Evolutionary conservation across 2,797 vertebrate genomes (phyloP).

Genomic region (Tapirus indicus): DNA sequence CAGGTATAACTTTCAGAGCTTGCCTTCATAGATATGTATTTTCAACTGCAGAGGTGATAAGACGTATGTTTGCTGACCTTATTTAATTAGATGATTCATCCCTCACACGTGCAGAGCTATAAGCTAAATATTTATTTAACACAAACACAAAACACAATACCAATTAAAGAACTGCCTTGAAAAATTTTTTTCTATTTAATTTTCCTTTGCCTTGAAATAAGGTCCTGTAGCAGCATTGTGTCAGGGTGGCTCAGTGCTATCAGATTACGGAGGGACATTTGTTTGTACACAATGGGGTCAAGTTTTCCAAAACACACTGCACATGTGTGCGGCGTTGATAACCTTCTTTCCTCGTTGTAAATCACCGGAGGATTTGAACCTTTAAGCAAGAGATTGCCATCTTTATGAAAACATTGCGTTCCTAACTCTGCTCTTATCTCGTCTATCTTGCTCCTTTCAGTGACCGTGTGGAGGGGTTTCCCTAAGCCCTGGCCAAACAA

Average conservation of each 20-base stretch:
- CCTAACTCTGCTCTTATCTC: slow-evolving; percentile 69
- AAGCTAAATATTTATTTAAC: slow-evolving; percentile 80
- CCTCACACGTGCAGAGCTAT: slow-evolving; percentile 51
- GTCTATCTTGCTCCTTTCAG: slow-evolving; percentile 31
- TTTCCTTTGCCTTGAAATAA: slow-evolving; percentile 77
- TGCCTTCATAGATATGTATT: slow-evolving; percentile 2
- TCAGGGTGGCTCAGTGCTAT: slow-evolving; percentile 40
- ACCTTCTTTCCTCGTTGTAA: slow-evolving; percentile 70
- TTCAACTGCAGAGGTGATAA: not conserved
- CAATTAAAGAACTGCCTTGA: slow-evolving; percentile 71
- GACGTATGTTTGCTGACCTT: slow-evolving; percentile 66
- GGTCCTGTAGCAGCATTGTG: slow-evolving; percentile 67
- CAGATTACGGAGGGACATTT: slow-evolving; percentile 79
- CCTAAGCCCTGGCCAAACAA: slow-evolving; percentile 57
- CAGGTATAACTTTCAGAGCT: not conserved
- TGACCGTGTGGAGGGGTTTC: slow-evolving; percentile 64
- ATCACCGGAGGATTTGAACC: slow-evolving; percentile 53
- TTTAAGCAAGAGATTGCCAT: slow-evolving; percentile 76
- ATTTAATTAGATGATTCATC: slow-evolving; percentile 72
- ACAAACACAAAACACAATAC: slow-evolving; percentile 74
- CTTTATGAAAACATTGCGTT: slow-evolving; percentile 75
- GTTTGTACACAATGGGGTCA: slow-evolving; percentile 83
- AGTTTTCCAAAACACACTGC: slow-evolving; percentile 79
- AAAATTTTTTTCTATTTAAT: slow-evolving; percentile 49
- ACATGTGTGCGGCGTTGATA: slow-evolving; percentile 79